Evolutionary conservation across 2,113 vertebrate species (phyloP).

Genomic region (Neolamprologus variostigma): DNA sequence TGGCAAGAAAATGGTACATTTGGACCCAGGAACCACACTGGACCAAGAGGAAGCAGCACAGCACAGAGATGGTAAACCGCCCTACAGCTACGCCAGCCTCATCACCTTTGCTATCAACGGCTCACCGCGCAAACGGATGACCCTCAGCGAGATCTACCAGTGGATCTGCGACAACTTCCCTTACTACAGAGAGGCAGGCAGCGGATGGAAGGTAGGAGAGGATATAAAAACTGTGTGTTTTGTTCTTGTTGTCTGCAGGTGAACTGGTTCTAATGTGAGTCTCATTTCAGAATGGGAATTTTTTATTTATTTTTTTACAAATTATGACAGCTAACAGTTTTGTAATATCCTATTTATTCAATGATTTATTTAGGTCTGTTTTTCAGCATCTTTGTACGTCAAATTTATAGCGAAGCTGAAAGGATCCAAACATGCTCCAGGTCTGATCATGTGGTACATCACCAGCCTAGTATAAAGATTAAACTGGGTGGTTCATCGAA

Average conservation of each 20-base stretch:
- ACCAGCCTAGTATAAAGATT: not conserved
- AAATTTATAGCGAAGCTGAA: not conserved
- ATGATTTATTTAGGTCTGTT: not conserved
- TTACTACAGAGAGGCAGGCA: slow-evolving; percentile 89
- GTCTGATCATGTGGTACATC: not conserved
- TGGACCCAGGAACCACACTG: slow-evolving; percentile 82
- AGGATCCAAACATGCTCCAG: not conserved
- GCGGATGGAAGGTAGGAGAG: slow-evolving; percentile 86
- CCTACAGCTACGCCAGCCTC: slow-evolving; percentile 90
- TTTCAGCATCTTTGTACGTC: rapidly evolving
- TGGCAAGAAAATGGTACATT: slow-evolving; percentile 76
- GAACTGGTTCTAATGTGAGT: not conserved
- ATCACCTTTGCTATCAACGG: slow-evolving; percentile 92
- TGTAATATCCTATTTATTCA: rapidly evolving
- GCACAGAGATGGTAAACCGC: slow-evolving; percentile 89
- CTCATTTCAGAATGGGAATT: not conserved
- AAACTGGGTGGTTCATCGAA: not conserved
- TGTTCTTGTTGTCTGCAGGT: not conserved
- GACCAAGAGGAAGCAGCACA: slow-evolving; percentile 85
- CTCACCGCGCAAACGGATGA: slow-evolving; percentile 88
- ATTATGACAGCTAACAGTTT: not conserved
- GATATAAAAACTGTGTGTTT: not conserved
- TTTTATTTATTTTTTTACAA: not conserved
- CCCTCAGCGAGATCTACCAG: slow-evolving; percentile 91
- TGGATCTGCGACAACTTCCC: slow-evolving; percentile 84